Evolutionary conservation across 2,888 invertebrate species (phyloP), one percentile per base, ranked within the genome.

Genomic region (Blomia tropicalis): DNA sequence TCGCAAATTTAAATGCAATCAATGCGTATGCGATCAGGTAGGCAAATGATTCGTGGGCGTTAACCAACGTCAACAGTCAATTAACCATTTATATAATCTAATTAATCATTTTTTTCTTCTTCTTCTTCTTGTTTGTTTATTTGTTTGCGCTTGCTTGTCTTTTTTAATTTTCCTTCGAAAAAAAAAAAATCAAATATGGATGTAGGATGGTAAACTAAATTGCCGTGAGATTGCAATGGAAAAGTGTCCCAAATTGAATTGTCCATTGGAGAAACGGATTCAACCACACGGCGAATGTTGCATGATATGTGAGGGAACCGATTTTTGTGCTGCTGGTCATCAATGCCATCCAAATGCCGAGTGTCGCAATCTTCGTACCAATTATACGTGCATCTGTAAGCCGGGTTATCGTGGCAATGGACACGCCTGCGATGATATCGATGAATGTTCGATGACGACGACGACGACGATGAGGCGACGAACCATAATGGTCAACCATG

Each of bases 401-500:
- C 80, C 81, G 74, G 91, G 92, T 75, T 91, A 86, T 79, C 81
- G 83, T 71, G 91, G 89, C 69, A 84, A 89, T 75, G 89, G 89
- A 71, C 70, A 67, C 22, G 59, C 66, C 43, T 76, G 76, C 69
- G 69, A 71, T 70, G 88, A 89, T 77, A 82, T 87, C 68, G 83
- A 90, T 74, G 89, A 90, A 77, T 90, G 89, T 74, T 14, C 56
- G n/a, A 67, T 19, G 59, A 66, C 43, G 76, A 76, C 69, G 69
- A 71, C 70, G 88, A 89, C 77, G 82, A 87, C 68, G 83, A 90
- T 74, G 89, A 90, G 77, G 89, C 89, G 74, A 25, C 56, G 71
- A 86, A 87, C 23, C 86, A 88, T n/a, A 56, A 56, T 17, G 14
- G 29, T 36, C 86, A 88, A 75, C 89, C 89, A 74, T 83, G 85